phyloP scores from a whole-genome alignment of 2,113 vertebrate species.

The Leucosticte australis region DNA sequence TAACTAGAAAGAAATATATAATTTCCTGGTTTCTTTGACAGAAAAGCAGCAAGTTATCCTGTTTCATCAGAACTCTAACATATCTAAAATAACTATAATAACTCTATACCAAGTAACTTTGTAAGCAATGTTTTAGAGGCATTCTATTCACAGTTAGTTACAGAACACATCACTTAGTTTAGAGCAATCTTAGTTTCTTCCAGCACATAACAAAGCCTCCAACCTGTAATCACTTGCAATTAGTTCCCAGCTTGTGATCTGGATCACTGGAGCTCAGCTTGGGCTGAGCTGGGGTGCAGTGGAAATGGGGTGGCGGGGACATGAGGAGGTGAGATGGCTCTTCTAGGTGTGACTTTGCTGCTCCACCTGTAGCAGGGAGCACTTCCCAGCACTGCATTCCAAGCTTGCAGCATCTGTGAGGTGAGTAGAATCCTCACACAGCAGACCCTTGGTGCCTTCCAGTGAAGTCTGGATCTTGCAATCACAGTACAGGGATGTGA shows the following conservation, averaged over 20 bases:
- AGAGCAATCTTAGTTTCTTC: background rate
- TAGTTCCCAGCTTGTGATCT: background rate
- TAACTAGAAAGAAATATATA: background rate
- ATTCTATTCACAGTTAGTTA: background rate
- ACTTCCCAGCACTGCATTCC: background rate
- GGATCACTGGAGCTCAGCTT: background rate
- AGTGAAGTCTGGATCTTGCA: background rate
- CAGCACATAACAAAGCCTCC: background rate
- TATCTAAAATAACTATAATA: background rate
- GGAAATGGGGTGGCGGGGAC: rapidly evolving
- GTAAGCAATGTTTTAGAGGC: background rate
- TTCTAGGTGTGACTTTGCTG: background rate
- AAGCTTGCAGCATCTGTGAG: background rate
- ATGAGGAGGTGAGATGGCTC: background rate
- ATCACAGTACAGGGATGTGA: background rate
- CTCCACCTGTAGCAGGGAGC: background rate
- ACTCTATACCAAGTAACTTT: background rate
- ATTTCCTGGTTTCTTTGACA: background rate
- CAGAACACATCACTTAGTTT: background rate
- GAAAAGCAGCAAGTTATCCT: background rate
- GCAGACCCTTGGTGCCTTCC: background rate
- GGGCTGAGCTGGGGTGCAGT: background rate
- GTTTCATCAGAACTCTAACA: background rate
- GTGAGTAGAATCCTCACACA: background rate
- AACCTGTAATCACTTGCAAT: background rate